Evolutionary conservation across 2,797 vertebrate genomes (phyloP), one percentile per base, ranked within the genome.

Genomic region (Mareca penelope): DNA sequence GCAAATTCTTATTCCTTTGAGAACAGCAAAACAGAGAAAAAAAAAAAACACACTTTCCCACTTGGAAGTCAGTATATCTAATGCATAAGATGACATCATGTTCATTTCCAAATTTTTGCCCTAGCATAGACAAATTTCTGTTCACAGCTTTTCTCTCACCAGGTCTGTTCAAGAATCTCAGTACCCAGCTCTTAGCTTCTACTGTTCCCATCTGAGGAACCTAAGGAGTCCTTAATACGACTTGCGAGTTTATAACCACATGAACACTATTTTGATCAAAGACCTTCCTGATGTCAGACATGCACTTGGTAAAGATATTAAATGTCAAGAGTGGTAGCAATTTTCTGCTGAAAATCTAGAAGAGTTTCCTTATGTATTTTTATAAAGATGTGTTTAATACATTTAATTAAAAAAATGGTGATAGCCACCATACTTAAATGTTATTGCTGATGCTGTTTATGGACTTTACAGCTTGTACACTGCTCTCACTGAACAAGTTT

Each of bases 381-480:
- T 24, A 24, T 31, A 59, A 68, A 64, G 28, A 56, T 6, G 15
- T 64, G 15, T 19, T 48, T 68, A 17, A 28, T 6, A 19, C n/a
- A 37, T 57, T 2, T 16, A n/a, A 14, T 5, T 15, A 2, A 7
- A 46, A 72, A 33, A 5, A 12, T 4, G 0, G 4, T 23, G 6
- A 13, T 40, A 60, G 39, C 40, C 35, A 28, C 9, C 37, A 64
- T n/a, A 56, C 19, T 64, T 42, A 63, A 63, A 39, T 39, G 37
- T 63, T 39, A 35, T 24, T 35, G 33, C 22, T 40, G 19, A 64
- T 21, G 39, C 17, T 31, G 10, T 55, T 79, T 73, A 18, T 7
- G 11, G 21, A 33, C 12, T 28, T 80, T 17, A 19, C 13, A 44
- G 22, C 31, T 50, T 31, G 3, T 11, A 5, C 5, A 14, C 29